Base-by-base conservation (phyloP, 2,888 invertebrate species). In the Geophilus truncorum region DNA sequence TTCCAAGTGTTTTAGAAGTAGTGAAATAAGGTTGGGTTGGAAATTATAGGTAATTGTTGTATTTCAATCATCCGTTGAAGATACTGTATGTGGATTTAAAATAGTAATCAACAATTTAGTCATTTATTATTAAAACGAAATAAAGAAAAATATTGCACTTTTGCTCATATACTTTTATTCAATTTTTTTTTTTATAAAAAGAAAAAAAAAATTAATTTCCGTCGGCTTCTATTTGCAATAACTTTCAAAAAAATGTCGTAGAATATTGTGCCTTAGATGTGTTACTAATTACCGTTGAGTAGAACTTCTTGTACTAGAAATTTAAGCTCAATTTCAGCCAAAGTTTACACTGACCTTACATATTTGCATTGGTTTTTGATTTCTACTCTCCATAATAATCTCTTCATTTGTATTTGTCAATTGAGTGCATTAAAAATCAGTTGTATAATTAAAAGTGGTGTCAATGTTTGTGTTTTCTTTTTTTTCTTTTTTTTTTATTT, bases 241-340 rank as follows among this genome's bases (percentile, higher is more conserved):
- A 62, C 23, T 23, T 62, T 62, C 23, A 62, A 23, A 62, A 62
- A 62, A 62, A 25, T 62, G 62, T 62, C 15, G 62, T 62, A 62
- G 62, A 62, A 62, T 62, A 62, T 62, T 62, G 62, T 62, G 62
- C 62, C 62, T 62, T 62, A 62, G 62, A 62, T 62, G 62, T 62
- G 62, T 62, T 45, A 45, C 15, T n/a, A 15, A 45, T 45, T 7
- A 45, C 18, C n/a, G 18, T 62, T 28, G 23, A 62, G 62, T 62
- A 62, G 62, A 62, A 23, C 10, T 62, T 28, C 23, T 62, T 62
- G 62, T 62, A 62, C 23, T 62, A 62, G 62, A 25, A 28, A 62
- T 62, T 62, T 57, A 62, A 62, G 28, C 62, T 62, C 62, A 62
- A 62, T 62, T 25, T 62, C 23, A 23, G 57, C 23, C 57, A 23